A percentile compares a stretch with the other conserved stretches of the same genome.
Evolutionary conservation across 1,140 invertebrate genomes (phyloP).

Genomic region (Phymastichus coffea): DNA sequence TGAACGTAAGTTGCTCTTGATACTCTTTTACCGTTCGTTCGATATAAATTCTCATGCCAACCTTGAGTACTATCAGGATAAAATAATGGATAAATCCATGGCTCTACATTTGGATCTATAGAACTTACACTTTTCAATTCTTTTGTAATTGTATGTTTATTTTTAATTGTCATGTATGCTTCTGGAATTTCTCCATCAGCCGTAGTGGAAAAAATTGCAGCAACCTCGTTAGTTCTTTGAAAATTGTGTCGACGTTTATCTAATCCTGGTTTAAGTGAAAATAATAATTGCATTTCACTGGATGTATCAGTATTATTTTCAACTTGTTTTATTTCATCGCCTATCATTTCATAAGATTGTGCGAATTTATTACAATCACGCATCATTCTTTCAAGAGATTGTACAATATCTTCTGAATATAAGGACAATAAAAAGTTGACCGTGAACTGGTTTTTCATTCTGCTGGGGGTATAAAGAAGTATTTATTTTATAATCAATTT

Average conservation of each 20-base stretch:
- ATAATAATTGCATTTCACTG: no score
- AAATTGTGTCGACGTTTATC: background rate
- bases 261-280: conserved; percentile 13
- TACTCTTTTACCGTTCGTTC: conserved; percentile 5
- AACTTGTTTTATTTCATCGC: no score
- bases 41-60: conserved; percentile 16
- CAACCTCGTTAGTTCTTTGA: no score
- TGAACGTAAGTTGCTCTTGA: conserved; percentile 8
- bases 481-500: no score
- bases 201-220: background rate
- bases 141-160: background rate
- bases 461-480: no score
- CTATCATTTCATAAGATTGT: no score
- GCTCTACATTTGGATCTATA: background rate
- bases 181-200: background rate
- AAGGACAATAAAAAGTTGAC: no score
- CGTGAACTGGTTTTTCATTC: no score
- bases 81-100: conserved; percentile 15
- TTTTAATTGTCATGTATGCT: background rate
- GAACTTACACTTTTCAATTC: background rate
- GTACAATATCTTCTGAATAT: no score
- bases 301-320: no score
- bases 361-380: no score
- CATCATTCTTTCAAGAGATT: no score
- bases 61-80: conserved; percentile 20